Evolutionary conservation across 1,140 invertebrate species (phyloP).

Genomic region (Cydia pomonella): DNA sequence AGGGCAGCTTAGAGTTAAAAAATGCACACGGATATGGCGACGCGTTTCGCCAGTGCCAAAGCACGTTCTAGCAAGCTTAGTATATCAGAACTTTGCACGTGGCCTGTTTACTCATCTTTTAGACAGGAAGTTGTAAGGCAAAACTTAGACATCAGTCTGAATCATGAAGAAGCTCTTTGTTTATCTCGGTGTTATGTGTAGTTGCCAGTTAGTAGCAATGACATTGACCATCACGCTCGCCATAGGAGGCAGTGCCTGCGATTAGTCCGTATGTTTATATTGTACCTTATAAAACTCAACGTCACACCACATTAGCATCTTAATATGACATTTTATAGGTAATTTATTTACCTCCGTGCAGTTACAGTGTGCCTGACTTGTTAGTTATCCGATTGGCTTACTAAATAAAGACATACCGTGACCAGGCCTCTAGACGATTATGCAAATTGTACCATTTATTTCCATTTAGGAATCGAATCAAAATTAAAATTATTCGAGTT

Average conservation of each 20-base stretch:
- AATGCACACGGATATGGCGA: background rate
- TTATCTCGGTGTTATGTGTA: conserved; percentile 38
- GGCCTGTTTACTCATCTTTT: conserved; percentile 25
- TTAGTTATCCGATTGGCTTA: conserved; percentile 50
- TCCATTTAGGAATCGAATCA: conserved; percentile 60
- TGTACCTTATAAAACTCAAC: conserved; percentile 38
- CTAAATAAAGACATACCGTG: conserved; percentile 63
- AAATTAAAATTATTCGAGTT: conserved; percentile 40
- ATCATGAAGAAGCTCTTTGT: conserved; percentile 53
- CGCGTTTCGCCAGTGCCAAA: background rate
- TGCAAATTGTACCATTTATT: conserved; percentile 66
- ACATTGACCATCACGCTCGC: conserved; percentile 58
- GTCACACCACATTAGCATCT: conserved; percentile 48
- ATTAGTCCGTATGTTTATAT: conserved; percentile 48
- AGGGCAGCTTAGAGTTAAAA: background rate
- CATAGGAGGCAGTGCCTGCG: conserved; percentile 44
- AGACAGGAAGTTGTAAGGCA: conserved; percentile 43
- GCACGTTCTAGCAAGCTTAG: background rate
- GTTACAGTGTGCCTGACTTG: conserved; percentile 41
- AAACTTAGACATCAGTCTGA: conserved; percentile 53
- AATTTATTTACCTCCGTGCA: conserved; percentile 57
- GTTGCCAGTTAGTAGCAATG: conserved; percentile 45
- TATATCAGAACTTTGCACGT: conserved; percentile 8
- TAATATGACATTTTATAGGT: conserved; percentile 60
- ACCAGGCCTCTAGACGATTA: conserved; percentile 53